Evolutionary conservation across 37 sponge, comb jelly and placozoan genomes (phyloP).

Genomic region (Spongilla lacustris): DNA sequence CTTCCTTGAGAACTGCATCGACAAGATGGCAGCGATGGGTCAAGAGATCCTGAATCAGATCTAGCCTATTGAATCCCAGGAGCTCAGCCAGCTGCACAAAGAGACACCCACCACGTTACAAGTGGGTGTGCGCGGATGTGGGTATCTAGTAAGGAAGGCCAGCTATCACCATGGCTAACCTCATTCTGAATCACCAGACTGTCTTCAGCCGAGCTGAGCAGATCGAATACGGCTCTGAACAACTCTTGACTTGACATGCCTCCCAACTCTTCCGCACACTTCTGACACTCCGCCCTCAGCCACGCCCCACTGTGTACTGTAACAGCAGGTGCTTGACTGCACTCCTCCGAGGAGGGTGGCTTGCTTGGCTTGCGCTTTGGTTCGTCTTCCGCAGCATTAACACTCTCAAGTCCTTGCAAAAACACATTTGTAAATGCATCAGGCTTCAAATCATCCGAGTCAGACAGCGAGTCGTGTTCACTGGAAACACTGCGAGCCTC

Average conservation of each 20-base stretch:
- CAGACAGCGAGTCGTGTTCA: conserved; percentile 55
- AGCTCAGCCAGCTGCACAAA: conserved; percentile 79
- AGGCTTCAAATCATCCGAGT: conserved; percentile 20
- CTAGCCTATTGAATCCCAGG: conserved; percentile 82
- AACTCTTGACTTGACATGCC: conserved; percentile 50
- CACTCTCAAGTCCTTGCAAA: neutral
- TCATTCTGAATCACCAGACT: conserved; percentile 54
- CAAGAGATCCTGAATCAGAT: conserved; percentile 83
- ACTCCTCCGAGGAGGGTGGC: neutral
- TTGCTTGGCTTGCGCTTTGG: no score
- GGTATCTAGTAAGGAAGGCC: neutral
- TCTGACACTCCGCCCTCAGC: conserved; percentile 53
- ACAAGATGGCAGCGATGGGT: conserved; percentile 59
- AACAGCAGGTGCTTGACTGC: neutral
- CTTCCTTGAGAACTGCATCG: conserved; percentile 47
- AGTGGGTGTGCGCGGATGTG: no score
- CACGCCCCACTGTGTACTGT: conserved; percentile 41
- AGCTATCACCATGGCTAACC: conserved; percentile 41
- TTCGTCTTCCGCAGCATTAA: neutral
- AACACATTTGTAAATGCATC: neutral
- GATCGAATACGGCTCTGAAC: conserved; percentile 61
- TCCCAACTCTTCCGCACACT: conserved; percentile 5
- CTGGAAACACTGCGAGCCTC: neutral
- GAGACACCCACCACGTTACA: neutral
- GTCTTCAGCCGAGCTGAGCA: conserved; percentile 51